Evolutionary conservation across 2,113 vertebrate genomes (phyloP).

Genomic region (Macaca mulatta): DNA sequence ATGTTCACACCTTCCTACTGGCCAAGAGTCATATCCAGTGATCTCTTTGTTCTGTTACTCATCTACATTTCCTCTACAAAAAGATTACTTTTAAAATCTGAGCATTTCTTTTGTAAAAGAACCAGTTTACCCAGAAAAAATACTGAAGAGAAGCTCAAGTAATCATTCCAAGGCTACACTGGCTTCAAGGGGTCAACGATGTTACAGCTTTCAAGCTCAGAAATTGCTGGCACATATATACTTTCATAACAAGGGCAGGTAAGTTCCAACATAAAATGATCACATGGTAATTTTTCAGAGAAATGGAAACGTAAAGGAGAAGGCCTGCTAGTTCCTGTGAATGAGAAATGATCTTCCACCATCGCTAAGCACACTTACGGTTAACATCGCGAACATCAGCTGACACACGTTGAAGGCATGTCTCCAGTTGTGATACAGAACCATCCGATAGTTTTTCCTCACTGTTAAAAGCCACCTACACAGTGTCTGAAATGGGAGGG

Average conservation of each 20-base stretch:
- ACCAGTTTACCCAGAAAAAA: background rate
- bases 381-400: slow-evolving; percentile 98
- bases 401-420: slow-evolving; percentile 99
- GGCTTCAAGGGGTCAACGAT: background rate
- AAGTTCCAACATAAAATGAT: background rate
- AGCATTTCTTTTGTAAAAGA: background rate
- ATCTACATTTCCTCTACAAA: background rate
- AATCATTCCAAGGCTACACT: background rate
- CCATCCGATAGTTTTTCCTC: slow-evolving; percentile 99
- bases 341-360: background rate
- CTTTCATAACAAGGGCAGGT: background rate
- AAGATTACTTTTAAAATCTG: background rate
- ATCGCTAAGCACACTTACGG: slow-evolving; percentile 84
- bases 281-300: background rate
- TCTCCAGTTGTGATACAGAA: slow-evolving; percentile 99
- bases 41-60: background rate
- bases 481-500: slow-evolving; percentile 89
- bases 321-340: background rate
- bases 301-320: background rate
- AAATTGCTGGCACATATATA: background rate
- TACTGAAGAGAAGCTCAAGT: background rate
- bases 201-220: background rate
- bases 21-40: background rate
- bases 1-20: background rate
- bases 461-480: slow-evolving; percentile 99